phyloP scores from a whole-genome alignment of 2,797 vertebrate species.

The Acestrorhynchus altus region DNA sequence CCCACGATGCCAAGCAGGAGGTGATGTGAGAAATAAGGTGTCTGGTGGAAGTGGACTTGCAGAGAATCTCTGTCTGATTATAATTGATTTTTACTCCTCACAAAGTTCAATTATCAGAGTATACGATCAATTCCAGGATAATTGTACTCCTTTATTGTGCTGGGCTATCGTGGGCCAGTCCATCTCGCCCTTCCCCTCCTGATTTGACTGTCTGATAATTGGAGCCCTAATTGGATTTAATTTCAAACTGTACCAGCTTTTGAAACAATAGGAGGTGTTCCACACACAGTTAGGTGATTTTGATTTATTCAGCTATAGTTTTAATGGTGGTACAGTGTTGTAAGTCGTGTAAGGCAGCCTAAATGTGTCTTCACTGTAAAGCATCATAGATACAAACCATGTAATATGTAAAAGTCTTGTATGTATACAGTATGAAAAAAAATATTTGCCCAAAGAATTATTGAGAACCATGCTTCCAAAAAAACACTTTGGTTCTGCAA shows the following conservation, averaged over 20 bases:
- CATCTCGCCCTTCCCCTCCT: conserved; percentile 61
- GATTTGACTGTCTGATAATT: conserved; percentile 75
- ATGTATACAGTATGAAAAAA: too few relatives aligned
- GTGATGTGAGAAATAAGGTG: conserved; percentile 63
- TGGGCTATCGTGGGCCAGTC: conserved; percentile 50
- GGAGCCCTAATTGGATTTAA: conserved; percentile 79
- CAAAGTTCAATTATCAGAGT: conserved; percentile 73
- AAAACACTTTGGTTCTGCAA: too few relatives aligned
- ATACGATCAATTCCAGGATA: conserved; percentile 69
- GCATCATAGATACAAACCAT: background rate
- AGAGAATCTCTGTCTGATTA: conserved; percentile 74
- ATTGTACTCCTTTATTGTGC: conserved; percentile 68
- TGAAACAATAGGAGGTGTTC: conserved; percentile 62
- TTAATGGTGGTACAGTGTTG: conserved; percentile 54
- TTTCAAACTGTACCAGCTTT: conserved; percentile 72
- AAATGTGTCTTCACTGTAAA: background rate
- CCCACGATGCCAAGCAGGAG: conserved; percentile 15
- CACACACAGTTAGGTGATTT: conserved; percentile 68
- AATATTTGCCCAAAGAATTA: too few relatives aligned
- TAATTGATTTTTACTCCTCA: conserved; percentile 76
- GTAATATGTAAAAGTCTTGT: too few relatives aligned
- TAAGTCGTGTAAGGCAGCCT: conserved; percentile 31
- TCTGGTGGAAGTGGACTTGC: conserved; percentile 54
- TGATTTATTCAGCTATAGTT: conserved; percentile 41
- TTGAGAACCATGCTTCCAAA: too few relatives aligned